Evolutionary conservation across 2,888 invertebrate species (phyloP).

Genomic region (Anagyrus pseudococci): DNA sequence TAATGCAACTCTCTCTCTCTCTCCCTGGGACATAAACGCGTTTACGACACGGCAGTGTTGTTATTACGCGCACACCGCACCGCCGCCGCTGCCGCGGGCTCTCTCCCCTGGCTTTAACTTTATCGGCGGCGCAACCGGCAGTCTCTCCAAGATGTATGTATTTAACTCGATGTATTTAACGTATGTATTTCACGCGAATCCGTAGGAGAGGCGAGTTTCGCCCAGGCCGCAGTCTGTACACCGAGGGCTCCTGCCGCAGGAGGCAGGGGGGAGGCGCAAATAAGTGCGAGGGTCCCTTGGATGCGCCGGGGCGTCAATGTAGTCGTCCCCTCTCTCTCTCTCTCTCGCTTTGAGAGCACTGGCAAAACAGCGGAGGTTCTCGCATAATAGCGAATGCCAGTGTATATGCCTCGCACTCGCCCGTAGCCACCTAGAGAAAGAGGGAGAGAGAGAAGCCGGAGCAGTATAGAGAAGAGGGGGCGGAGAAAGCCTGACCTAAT

Average conservation of each 20-base stretch:
- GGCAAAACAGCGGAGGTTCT: slow-evolving; percentile 25
- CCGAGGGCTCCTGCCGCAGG: slow-evolving; percentile 54
- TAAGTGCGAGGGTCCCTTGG: too few relatives aligned
- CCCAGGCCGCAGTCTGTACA: slow-evolving; percentile 13
- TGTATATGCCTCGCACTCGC: too few relatives aligned
- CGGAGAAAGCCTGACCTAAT: slow-evolving; percentile 57
- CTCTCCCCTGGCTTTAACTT: slow-evolving; percentile 59
- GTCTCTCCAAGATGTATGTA: slow-evolving; percentile 29
- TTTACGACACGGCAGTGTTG: slow-evolving; percentile 62
- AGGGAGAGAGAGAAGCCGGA: not conserved
- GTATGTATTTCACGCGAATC: too few relatives aligned
- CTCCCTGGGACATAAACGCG: slow-evolving; percentile 61
- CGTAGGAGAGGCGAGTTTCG: slow-evolving; percentile 23
- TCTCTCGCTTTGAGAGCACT: slow-evolving; percentile 4
- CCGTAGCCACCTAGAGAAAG: slow-evolving; percentile 4
- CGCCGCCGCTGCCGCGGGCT: slow-evolving; percentile 38
- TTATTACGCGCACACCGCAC: slow-evolving; percentile 60
- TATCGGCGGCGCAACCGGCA: slow-evolving; percentile 55
- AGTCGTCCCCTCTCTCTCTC: too few relatives aligned
- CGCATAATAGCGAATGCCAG: slow-evolving; percentile 35
- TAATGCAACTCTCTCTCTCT: too few relatives aligned
- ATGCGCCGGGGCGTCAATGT: too few relatives aligned
- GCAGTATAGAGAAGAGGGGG: slow-evolving; percentile 6
- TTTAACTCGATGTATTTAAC: not conserved
- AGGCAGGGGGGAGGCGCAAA: too few relatives aligned